phyloP scores from a whole-genome alignment of 2,888 invertebrate species.

The Piscicola geometra region DNA sequence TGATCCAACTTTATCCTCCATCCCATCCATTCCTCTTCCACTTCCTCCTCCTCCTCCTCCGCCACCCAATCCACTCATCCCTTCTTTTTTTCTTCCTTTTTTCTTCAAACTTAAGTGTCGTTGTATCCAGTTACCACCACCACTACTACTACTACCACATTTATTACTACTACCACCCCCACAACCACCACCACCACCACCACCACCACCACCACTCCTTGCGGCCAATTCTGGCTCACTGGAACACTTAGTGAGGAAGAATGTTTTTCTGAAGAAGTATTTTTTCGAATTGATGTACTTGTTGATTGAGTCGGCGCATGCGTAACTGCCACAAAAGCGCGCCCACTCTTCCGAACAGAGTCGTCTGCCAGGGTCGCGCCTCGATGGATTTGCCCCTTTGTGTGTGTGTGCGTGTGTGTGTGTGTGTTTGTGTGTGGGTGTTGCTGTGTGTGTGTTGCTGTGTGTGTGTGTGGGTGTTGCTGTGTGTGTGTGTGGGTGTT shows the following conservation, averaged over 20 bases:
- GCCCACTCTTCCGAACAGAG: conserved; percentile 73
- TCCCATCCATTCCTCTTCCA: too few species aligned
- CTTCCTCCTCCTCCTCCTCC: too few species aligned
- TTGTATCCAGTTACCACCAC: conserved; percentile 41
- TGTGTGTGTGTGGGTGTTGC: too few species aligned
- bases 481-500: too few species aligned
- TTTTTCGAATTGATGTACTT: conserved; percentile 59
- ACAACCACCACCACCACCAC: background rate
- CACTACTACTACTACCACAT: too few species aligned
- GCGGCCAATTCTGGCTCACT: conserved; percentile 59
- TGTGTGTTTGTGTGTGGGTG: too few species aligned
- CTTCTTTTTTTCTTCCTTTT: conserved; percentile 31
- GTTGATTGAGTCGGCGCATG: conserved; percentile 69
- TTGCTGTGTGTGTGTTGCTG: too few species aligned
- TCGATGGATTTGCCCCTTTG: conserved; percentile 67
- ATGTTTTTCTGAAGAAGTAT: conserved; percentile 48
- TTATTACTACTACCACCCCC: too few species aligned
- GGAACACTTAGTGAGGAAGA: conserved; percentile 58
- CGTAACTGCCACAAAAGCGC: conserved; percentile 67
- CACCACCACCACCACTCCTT: conserved; percentile 8
- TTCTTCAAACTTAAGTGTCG: conserved; percentile 43
- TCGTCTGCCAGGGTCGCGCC: conserved; percentile 67
- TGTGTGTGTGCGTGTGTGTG: too few species aligned
- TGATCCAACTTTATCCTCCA: conserved; percentile 30
- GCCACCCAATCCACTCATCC: background rate